phyloP scores from a whole-genome alignment of 2,888 invertebrate species.

The Melanostoma scalare region DNA sequence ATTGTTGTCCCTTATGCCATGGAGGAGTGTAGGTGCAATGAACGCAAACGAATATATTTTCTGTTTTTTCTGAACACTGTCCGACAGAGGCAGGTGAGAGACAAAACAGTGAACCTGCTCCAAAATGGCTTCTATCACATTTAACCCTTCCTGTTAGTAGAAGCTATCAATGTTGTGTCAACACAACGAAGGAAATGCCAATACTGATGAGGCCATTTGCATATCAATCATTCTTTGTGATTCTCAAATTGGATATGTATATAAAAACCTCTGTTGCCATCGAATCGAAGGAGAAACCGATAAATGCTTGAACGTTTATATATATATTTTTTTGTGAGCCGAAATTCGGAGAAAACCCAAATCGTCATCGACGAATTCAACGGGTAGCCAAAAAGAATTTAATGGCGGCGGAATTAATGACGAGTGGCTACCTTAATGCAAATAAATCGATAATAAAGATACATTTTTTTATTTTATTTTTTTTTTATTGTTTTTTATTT shows the following conservation, averaged over 20 bases:
- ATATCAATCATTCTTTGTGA: slow-evolving; percentile 52
- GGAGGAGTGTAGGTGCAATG: slow-evolving; percentile 29
- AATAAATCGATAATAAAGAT: slow-evolving; percentile 56
- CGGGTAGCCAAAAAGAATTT: slow-evolving; percentile 66
- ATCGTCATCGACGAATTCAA: slow-evolving; percentile 53
- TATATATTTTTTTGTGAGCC: slow-evolving; percentile 38
- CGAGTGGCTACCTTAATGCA: slow-evolving; percentile 70
- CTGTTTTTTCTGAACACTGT: slow-evolving; percentile 26
- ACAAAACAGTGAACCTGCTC: slow-evolving; percentile 33
- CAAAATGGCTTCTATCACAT: slow-evolving; percentile 51
- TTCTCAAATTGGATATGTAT: slow-evolving; percentile 42
- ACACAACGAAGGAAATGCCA: slow-evolving; percentile 59
- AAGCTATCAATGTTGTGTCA: slow-evolving; percentile 32
- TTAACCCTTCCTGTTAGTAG: slow-evolving; percentile 44
- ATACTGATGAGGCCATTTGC: slow-evolving; percentile 52
- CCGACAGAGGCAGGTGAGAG: slow-evolving; percentile 35
- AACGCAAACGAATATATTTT: slow-evolving; percentile 30
- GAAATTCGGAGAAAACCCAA: slow-evolving; percentile 69
- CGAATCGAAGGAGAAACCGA: slow-evolving; percentile 37
- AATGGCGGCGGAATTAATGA: slow-evolving; percentile 68
- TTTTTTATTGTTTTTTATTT: background rate
- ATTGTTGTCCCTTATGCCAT: slow-evolving; percentile 57
- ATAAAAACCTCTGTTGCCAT: slow-evolving; percentile 26
- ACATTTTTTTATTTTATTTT: slow-evolving; percentile 14
- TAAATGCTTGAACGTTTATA: background rate